These are phyloP conservation scores for Pterocles orientalis DNA, from an alignment of 2,113 vertebrate genomes.

Conservation along the genomic window DNA sequence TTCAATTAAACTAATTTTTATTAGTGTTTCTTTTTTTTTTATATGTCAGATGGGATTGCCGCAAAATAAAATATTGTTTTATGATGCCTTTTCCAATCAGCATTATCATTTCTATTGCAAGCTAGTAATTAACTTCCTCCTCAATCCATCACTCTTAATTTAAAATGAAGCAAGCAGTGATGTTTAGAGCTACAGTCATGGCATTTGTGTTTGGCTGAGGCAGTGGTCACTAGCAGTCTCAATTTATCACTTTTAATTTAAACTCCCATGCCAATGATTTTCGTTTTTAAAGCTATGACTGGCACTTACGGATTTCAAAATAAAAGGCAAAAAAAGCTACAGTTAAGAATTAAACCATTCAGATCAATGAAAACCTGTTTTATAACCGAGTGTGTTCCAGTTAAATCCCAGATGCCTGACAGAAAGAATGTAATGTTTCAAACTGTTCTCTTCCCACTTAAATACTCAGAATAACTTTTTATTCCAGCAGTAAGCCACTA, in stretches of 20 bases:
- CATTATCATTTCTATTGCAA: constrained; percentile 77
- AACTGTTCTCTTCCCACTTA: background rate
- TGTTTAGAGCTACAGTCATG: constrained; percentile 27
- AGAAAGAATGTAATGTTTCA: constrained; percentile 53
- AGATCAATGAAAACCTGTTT: constrained; percentile 68
- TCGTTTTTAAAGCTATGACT: constrained; percentile 64
- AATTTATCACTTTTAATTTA: constrained; percentile 76
- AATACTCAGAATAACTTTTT: constrained; percentile 31
- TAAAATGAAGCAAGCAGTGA: constrained; percentile 66
- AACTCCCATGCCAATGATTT: constrained; percentile 63
- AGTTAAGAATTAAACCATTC: constrained; percentile 67
- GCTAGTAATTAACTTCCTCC: constrained; percentile 78
- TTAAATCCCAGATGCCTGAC: constrained; percentile 62
- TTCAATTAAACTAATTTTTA: constrained; percentile 66
- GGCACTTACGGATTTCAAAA: constrained; percentile 74
- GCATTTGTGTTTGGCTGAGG: constrained; percentile 45
- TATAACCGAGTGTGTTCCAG: constrained; percentile 36
- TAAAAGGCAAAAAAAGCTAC: constrained; percentile 75
- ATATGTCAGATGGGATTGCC: constrained; percentile 18
- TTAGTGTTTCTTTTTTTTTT: constrained; percentile 62
- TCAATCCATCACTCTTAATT: constrained; percentile 84
- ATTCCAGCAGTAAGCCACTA: background rate
- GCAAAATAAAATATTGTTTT: constrained; percentile 69
- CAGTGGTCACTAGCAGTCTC: constrained; percentile 49
- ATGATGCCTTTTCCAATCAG: constrained; percentile 78